Conservation (phyloP, 2,888 invertebrate genomes). For the Drymonia ruficornis region DNA sequence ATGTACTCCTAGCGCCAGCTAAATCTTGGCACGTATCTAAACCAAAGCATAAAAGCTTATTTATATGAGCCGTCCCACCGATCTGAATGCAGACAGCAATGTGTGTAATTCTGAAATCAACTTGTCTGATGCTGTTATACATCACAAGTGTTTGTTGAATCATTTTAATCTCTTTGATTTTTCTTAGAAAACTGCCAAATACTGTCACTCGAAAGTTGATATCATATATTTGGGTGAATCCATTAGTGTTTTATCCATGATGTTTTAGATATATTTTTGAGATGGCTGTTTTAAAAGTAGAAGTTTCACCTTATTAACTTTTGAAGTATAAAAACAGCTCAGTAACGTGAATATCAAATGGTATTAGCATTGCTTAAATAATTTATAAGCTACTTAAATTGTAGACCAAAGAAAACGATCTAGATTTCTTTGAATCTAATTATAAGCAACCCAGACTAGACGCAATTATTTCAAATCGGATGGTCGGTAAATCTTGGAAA, state of each 20-base stretch:
- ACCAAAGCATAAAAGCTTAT: conserved; percentile 38
- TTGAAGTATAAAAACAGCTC: no score
- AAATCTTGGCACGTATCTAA: conserved; percentile 32
- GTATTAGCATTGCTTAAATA: conserved; percentile 9
- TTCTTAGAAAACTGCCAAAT: conserved; percentile 30
- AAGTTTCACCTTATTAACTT: no score
- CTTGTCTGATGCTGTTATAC: conserved; percentile 34
- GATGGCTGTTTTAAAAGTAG: no score
- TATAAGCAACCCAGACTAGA: conserved; percentile 32
- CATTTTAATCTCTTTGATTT: conserved; percentile 35
- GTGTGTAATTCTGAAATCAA: conserved; percentile 43
- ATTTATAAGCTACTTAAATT: not conserved
- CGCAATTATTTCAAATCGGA: conserved; percentile 50
- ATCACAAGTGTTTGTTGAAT: conserved; percentile 29
- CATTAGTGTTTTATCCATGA: conserved; percentile 26
- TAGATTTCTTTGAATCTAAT: conserved; percentile 45
- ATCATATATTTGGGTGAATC: conserved; percentile 26
- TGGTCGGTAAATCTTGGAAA: conserved; percentile 44
- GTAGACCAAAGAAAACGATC: conserved; percentile 29
- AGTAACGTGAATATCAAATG: no score
- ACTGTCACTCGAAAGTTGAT: conserved; percentile 23
- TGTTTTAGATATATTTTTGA: not conserved
- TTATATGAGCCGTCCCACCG: conserved; percentile 37
- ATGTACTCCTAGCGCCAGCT: conserved; percentile 22
- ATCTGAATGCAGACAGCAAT: conserved; percentile 40